These are phyloP conservation scores for Acanthosoma haemorrhoidale DNA, from an alignment of 2,888 invertebrate genomes.

Conservation along the genomic window DNA sequence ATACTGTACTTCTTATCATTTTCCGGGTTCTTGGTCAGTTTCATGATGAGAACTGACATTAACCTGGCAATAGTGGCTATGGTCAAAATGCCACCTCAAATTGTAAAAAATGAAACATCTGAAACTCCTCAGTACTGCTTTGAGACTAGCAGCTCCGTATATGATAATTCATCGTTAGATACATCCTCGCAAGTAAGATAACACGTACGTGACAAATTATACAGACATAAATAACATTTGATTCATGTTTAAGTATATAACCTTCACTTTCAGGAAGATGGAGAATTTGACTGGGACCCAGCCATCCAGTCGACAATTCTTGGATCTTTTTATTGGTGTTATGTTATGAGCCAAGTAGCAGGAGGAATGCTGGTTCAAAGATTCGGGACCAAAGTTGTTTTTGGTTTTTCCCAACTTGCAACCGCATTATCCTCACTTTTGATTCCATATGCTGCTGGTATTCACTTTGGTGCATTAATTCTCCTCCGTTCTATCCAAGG, in stretches of 20 bases:
- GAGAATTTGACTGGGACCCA: slow-evolving; percentile 61
- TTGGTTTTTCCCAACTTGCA: slow-evolving; percentile 62
- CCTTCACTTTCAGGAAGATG: slow-evolving; percentile 47
- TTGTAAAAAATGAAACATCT: slow-evolving; percentile 13
- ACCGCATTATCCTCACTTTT: slow-evolving; percentile 63
- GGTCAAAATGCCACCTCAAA: slow-evolving; percentile 48
- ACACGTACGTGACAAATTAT: not conserved
- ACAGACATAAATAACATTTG: not conserved
- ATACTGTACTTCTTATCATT: slow-evolving; percentile 66
- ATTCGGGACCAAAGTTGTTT: slow-evolving; percentile 64
- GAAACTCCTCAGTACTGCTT: slow-evolving; percentile 20
- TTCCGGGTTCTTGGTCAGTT: slow-evolving; percentile 66
- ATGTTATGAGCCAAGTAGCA: slow-evolving; percentile 63
- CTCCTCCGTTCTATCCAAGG: slow-evolving; percentile 61
- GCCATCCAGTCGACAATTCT: slow-evolving; percentile 60
- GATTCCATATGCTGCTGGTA: slow-evolving; percentile 59
- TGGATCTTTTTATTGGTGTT: slow-evolving; percentile 68
- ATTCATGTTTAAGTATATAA: not conserved
- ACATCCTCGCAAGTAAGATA: slow-evolving; percentile 8
- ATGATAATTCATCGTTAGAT: slow-evolving; percentile 25
- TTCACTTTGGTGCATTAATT: slow-evolving; percentile 58
- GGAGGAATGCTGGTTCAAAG: slow-evolving; percentile 65
- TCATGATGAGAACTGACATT: slow-evolving; percentile 71
- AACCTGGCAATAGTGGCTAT: slow-evolving; percentile 66
- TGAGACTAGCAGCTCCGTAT: not conserved